Evolutionary conservation across 2,113 vertebrate species (phyloP).

Genomic region (Butorides virescens): DNA sequence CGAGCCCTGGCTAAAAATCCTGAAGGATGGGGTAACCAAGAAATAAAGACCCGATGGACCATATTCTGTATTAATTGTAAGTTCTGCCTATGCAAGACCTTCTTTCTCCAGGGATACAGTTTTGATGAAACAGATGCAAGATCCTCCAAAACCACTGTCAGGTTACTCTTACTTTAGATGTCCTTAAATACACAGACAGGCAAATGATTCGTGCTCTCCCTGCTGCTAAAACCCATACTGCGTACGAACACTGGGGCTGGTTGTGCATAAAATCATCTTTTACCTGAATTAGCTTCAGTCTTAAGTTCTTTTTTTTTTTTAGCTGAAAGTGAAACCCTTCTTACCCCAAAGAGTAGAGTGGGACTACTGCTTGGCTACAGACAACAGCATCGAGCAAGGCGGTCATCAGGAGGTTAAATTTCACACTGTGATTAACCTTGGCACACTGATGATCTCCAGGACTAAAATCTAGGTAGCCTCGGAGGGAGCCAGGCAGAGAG

Average conservation of each 20-base stretch:
- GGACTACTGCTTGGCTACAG: not conserved
- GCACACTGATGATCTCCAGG: not conserved
- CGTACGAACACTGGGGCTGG: not conserved
- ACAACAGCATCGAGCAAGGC: not conserved
- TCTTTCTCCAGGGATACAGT: not conserved
- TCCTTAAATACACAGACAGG: not conserved
- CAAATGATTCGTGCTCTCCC: not conserved
- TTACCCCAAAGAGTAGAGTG: not conserved
- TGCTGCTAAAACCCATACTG: not conserved
- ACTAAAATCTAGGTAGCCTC: not conserved
- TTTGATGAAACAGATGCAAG: not conserved
- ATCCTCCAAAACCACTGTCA: not conserved
- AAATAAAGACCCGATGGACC: not conserved
- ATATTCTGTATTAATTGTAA: accelerated
- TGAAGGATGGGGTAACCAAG: not conserved
- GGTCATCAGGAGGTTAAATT: not conserved
- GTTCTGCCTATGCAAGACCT: not conserved
- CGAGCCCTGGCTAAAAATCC: not conserved
- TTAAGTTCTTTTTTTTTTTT: not conserved
- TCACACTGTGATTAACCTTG: not conserved
- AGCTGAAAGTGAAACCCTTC: not conserved
- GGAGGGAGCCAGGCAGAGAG: not conserved
- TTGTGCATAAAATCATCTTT: not conserved
- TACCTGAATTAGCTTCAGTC: not conserved
- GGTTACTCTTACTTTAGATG: not conserved